Evolutionary conservation across 2,113 vertebrate genomes (phyloP).

Genomic region (Noctilio leporinus): DNA sequence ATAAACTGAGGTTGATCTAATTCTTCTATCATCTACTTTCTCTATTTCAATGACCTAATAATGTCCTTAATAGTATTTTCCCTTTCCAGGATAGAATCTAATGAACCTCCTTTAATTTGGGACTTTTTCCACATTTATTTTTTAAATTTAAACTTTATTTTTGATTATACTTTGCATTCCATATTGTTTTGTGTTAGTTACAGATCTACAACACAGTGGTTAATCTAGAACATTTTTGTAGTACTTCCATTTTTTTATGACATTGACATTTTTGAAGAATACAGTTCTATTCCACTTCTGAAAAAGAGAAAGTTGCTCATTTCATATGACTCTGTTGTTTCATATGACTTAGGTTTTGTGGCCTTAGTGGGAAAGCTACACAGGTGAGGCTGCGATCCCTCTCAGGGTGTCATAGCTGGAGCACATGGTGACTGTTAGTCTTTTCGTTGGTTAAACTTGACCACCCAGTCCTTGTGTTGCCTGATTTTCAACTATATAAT

Average conservation of each 20-base stretch:
- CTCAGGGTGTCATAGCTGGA: not conserved
- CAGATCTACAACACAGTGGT: not conserved
- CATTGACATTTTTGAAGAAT: not conserved
- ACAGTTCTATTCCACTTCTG: not conserved
- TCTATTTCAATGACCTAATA: not conserved
- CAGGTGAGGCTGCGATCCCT: not conserved
- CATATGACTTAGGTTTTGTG: not conserved
- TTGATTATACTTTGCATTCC: not conserved
- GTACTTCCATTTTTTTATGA: not conserved
- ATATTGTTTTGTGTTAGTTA: not conserved
- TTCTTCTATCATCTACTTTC: not conserved
- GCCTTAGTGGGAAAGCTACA: not conserved
- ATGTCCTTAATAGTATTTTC: not conserved
- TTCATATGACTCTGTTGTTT: not conserved
- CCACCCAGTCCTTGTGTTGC: not conserved
- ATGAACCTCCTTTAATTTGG: not conserved
- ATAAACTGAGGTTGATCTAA: not conserved
- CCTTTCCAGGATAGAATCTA: not conserved
- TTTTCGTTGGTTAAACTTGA: not conserved
- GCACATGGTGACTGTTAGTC: not conserved
- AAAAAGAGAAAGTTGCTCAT: not conserved
- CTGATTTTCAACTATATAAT: not conserved
- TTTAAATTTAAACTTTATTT: not conserved
- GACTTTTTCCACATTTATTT: not conserved
- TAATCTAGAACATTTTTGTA: not conserved